Conservation (phyloP, 2,113 vertebrate species). For the Bettongia penicillata region DNA sequence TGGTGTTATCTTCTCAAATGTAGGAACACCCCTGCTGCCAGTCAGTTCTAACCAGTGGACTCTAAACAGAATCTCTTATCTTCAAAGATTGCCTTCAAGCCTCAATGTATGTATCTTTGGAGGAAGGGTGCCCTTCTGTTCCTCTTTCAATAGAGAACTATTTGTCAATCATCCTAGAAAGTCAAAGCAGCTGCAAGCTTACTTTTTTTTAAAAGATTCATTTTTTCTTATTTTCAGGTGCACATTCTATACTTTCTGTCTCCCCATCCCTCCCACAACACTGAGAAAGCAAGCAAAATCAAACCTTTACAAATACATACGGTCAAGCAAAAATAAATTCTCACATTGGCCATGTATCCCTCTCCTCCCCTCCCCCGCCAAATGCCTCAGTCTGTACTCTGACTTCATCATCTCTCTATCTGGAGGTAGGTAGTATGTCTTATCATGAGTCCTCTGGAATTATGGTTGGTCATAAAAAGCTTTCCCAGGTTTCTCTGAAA, state of each 20-base stretch:
- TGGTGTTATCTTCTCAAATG: background rate
- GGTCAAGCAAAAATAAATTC: background rate
- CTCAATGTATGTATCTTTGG: background rate
- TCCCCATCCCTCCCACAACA: background rate
- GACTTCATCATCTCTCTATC: background rate
- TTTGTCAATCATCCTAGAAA: background rate
- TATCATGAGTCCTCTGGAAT: background rate
- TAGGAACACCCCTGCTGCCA: background rate
- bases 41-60: background rate
- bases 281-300: background rate
- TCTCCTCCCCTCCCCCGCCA: no score
- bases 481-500: background rate
- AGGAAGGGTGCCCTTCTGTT: no score
- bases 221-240: background rate
- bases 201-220: background rate
- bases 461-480: background rate
- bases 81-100: background rate
- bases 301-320: background rate
- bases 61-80: background rate
- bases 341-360: background rate
- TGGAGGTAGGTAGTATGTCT: background rate
- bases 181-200: background rate
- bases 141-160: background rate
- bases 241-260: background rate
- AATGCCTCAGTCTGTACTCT: no score